Evolutionary conservation across 2,113 vertebrate species (phyloP).

Genomic region (Balaeniceps rex): DNA sequence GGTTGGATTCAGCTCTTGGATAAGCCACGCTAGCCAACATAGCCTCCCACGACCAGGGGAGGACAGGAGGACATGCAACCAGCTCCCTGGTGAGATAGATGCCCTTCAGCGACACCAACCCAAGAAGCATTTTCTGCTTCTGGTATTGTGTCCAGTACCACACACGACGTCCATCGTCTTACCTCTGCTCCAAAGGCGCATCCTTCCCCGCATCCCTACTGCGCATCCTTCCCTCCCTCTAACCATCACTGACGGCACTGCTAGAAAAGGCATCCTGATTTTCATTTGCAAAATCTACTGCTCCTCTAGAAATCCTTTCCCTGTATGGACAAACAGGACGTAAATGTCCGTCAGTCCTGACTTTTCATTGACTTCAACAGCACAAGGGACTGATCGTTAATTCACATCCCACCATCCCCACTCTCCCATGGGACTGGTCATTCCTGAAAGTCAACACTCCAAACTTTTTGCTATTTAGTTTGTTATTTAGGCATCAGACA

Average conservation of each 20-base stretch:
- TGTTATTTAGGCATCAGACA: not conserved
- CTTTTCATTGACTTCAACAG: not conserved
- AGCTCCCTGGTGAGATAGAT: not conserved
- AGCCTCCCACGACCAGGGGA: not conserved
- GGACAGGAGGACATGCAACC: too few species aligned
- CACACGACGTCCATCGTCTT: too few species aligned
- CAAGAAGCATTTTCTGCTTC: not conserved
- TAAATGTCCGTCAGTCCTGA: not conserved
- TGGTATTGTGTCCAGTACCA: not conserved
- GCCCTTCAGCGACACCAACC: not conserved
- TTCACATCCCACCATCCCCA: not conserved
- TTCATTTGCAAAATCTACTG: not conserved
- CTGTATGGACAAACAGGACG: too few species aligned
- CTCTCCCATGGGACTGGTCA: not conserved
- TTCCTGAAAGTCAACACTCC: not conserved
- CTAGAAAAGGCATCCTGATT: not conserved
- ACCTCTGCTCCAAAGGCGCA: not conserved
- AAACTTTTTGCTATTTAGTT: not conserved
- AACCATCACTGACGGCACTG: not conserved
- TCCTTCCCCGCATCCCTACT: not conserved
- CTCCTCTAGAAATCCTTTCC: not conserved
- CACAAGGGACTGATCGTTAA: not conserved
- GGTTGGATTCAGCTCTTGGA: not conserved
- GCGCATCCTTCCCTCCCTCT: not conserved
- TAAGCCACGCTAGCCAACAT: not conserved